Evolutionary conservation across 2,113 vertebrate genomes (phyloP), one percentile per base, ranked within the genome.

Genomic region (Tenebrosternarchus preto): DNA sequence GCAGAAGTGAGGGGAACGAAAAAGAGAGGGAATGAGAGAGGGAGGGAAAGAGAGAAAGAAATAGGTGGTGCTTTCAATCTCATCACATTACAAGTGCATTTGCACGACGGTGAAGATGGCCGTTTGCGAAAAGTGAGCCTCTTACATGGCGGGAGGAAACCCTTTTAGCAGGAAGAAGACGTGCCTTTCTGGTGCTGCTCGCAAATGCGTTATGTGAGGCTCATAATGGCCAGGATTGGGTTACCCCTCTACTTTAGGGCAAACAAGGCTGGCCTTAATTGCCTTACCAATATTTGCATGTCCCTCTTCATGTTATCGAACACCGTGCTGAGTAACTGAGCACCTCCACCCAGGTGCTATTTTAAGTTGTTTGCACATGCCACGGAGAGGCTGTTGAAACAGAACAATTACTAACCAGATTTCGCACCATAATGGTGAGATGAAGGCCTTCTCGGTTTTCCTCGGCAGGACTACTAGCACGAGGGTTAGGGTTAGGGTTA

Each of bases 251-350:
- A 89, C 92, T 91, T 88, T 82, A 75, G 89, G 89, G 86, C 85
- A 86, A 92, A 92, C 90, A 89, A 75, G 76, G 88, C 88, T 87
- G 88, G 88, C 88, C 86, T 89, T 93, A 91, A 92, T 90, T 91
- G 90, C 91, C 90, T 88, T 71, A 89, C 90, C 89, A 92, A 93
- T 93, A 92, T 92, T 92, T 93, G 90, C 91, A 92, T 91, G 88
- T 90, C 92, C 87, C 88, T 88, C 86, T 87, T 80, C 69, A 73
- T 90, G 91, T 91, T 89, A 93, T 86, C 83, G 88, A 92, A 92
- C 89, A 91, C 91, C 88, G 61, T 24, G 70, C 88, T 90, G 85
- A 91, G 92, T 92, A 90, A 90, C 89, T 78, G 82, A 87, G 88
- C 83, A 25, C 85, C 81, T 17, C 2, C 4, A 78, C 25, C 57